Conservation (phyloP, 2,888 invertebrate genomes). For the Acronicta alni region DNA sequence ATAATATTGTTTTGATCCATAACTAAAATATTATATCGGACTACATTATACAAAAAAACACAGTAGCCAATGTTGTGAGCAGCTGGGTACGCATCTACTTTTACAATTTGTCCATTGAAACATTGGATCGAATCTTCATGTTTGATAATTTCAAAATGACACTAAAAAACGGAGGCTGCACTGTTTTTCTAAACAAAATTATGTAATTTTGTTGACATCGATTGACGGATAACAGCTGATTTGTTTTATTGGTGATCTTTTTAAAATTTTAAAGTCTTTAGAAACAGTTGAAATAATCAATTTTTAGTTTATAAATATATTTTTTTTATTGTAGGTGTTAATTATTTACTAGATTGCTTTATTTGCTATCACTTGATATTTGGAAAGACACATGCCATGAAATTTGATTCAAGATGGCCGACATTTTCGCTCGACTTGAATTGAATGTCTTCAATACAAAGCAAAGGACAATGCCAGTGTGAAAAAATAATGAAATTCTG, state of each 20-base stretch:
- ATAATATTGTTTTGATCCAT: slow-evolving; percentile 87
- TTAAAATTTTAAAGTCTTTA: slow-evolving; percentile 65
- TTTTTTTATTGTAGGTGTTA: slow-evolving; percentile 66
- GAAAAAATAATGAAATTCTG: slow-evolving; percentile 58
- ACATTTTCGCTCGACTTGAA: slow-evolving; percentile 40
- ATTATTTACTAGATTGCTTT: slow-evolving; percentile 55
- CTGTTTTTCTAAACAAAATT: slow-evolving; percentile 90
- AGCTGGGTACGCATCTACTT: slow-evolving; percentile 74
- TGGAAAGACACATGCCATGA: slow-evolving; percentile 79
- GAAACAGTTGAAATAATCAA: slow-evolving; percentile 51
- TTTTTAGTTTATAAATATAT: slow-evolving; percentile 63
- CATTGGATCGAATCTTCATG: slow-evolving; percentile 77
- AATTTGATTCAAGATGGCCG: slow-evolving; percentile 86
- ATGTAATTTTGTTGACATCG: slow-evolving; percentile 90
- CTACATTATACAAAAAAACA: slow-evolving; percentile 84
- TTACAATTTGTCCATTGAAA: slow-evolving; percentile 78
- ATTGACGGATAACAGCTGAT: slow-evolving; percentile 90
- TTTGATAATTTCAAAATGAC: slow-evolving; percentile 83
- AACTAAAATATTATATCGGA: slow-evolving; percentile 72
- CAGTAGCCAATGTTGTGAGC: slow-evolving; percentile 72
- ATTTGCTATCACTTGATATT: slow-evolving; percentile 76
- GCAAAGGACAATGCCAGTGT: slow-evolving; percentile 68
- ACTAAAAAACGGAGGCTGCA: slow-evolving; percentile 83
- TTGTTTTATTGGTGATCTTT: slow-evolving; percentile 86
- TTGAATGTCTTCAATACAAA: slow-evolving; percentile 20